Evolutionary conservation across 2,888 invertebrate genomes (phyloP), one percentile per base, ranked within the genome.

Genomic region (Drepanosiphum platanoidis): DNA sequence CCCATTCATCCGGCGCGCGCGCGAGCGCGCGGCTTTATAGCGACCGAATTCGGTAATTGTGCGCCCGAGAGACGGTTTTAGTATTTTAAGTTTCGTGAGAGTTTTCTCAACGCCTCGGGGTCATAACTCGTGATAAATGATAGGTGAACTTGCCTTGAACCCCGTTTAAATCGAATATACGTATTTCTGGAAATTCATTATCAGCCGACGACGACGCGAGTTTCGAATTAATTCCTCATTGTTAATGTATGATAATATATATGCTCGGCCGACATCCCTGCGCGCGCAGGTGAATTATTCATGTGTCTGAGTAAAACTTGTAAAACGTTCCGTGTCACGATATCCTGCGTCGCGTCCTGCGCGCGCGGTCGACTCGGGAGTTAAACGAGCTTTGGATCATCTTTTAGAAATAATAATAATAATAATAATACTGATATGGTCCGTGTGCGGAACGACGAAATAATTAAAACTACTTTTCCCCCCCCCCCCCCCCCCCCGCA

Each of bases 31-130:
- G 30, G 30, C 42, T 72, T 42, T 42, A n/a, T n/a, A 42, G 27
- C 30, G 18, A 61, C 27, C n/a, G n/a, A n/a, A n/a, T n/a, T n/a
- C n/a, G 18, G n/a, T 11, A 39, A 58, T n/a, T 27, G n/a, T n/a
- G 22, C 7, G 30, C 34, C 36, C n/a, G n/a, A n/a, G 3, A 61
- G 36, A 61, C 15, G 18, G 34, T 61, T 61, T 61, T 39, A 39
- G 61, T 39, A 39, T 13, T 32, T 34, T 75, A 58, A 77, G 36
- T 64, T 77, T n/a, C n/a, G n/a, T n/a, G n/a, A n/a, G n/a, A n/a
- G n/a, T n/a, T n/a, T n/a, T 61, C 11, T 9, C 30, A 61, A 61
- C 61, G 36, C 15, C 27, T 36, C 27, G 15, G 18, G n/a, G 58
- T n/a, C 30, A 61, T 77, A 36, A 61, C 39, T 77, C 27, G 39